Conservation (phyloP, 2,797 vertebrate species). For the Artibeus jamaicensis region DNA sequence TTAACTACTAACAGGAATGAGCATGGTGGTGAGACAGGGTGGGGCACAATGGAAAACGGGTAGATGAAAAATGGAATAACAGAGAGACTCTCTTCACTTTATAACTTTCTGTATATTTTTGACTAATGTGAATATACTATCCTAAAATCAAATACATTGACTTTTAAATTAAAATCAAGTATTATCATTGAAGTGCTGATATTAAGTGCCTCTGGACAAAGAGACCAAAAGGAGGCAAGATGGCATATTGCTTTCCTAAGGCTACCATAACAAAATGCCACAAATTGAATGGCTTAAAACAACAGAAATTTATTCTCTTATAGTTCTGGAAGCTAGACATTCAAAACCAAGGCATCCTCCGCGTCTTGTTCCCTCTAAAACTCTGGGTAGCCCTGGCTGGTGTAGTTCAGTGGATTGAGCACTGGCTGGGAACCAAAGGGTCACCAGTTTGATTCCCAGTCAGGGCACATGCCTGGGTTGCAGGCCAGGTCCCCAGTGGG, state of each 20-base stretch:
- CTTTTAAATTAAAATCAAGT: not conserved
- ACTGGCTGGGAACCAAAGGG: too few relatives aligned
- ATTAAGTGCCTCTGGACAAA: not conserved
- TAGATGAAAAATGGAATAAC: not conserved
- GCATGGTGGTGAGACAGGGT: not conserved
- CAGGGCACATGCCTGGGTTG: too few relatives aligned
- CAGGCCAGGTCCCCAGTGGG: too few relatives aligned
- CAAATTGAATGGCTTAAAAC: not conserved
- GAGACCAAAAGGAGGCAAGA: not conserved
- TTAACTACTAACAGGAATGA: not conserved
- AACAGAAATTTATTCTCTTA: not conserved
- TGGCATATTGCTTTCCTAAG: not conserved
- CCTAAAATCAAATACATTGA: not conserved
- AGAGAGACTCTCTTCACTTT: not conserved
- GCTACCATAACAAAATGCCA: not conserved
- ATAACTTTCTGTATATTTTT: not conserved
- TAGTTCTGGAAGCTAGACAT: not conserved
- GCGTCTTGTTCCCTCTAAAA: not conserved
- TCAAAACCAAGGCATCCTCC: not conserved
- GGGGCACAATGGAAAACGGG: not conserved
- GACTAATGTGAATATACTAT: not conserved
- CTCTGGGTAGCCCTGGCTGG: not conserved
- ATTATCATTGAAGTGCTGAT: not conserved
- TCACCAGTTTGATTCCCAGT: too few relatives aligned
- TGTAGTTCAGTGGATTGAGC: too few relatives aligned